A percentile compares a stretch with the other conserved stretches of the same genome.
Conservation (phyloP, 92 coral and sea anemone species). For the Bergia puertoricense region DNA sequence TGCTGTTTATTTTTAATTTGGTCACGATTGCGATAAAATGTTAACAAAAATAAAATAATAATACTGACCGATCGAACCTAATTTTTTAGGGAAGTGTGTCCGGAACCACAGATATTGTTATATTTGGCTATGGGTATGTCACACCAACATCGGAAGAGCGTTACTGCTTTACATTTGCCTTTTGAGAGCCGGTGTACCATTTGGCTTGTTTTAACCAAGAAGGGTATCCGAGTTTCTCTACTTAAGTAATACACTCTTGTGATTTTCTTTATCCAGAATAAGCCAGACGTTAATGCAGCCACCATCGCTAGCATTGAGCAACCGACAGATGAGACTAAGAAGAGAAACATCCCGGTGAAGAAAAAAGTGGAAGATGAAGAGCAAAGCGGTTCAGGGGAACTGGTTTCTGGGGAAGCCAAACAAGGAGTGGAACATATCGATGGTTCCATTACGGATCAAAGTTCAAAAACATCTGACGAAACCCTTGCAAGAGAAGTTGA, state of each 20-base stretch:
- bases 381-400: conserved; percentile 6
- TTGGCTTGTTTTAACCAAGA: neutral
- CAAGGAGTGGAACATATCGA: neutral
- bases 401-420: neutral
- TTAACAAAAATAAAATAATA: no score
- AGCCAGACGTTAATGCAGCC: neutral
- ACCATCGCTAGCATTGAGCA: neutral
- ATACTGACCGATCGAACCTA: no score
- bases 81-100: no score
- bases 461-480: neutral
- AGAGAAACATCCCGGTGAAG: neutral
- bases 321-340: neutral
- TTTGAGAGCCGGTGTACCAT: neutral
- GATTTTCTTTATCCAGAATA: neutral
- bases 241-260: neutral
- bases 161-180: no score
- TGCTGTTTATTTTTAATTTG: no score
- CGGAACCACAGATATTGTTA: no score
- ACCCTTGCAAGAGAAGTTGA: neutral
- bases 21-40: no score
- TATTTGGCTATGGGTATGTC: no score
- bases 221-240: neutral
- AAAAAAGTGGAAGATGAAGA: neutral
- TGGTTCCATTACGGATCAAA: neutral
- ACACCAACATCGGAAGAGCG: no score